Evolutionary conservation across 2,888 invertebrate genomes (phyloP).

Genomic region (Agrotis puta): DNA sequence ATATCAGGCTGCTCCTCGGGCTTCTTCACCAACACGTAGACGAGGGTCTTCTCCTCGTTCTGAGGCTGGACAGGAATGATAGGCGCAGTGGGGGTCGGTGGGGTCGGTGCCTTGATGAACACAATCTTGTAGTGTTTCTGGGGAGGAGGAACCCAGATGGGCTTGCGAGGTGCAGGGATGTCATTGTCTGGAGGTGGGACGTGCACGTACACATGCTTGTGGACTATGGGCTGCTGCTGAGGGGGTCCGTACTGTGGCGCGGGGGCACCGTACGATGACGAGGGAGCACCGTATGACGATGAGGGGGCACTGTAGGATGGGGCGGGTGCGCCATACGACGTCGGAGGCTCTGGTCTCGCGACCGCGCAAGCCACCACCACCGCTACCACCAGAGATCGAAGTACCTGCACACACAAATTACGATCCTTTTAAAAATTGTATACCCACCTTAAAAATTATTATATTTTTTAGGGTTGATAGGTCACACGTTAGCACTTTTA

Average conservation of each 20-base stretch:
- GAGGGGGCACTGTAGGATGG: constrained; percentile 87
- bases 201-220: constrained; percentile 97
- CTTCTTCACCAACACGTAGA: constrained; percentile 97
- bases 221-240: constrained; percentile 94
- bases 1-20: constrained; percentile 96
- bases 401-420: constrained; percentile 84
- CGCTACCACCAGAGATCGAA: constrained; percentile 85
- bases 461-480: constrained; percentile 9
- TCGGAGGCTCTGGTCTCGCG: constrained; percentile 91
- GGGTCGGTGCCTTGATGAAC: constrained; percentile 94
- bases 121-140: constrained; percentile 96
- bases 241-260: constrained; percentile 93
- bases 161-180: constrained; percentile 92
- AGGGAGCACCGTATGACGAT: constrained; percentile 89
- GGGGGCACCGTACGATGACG: constrained; percentile 90
- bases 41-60: constrained; percentile 97
- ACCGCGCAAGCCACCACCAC: constrained; percentile 84
- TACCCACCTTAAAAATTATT: constrained; percentile 5
- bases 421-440: constrained; percentile 24
- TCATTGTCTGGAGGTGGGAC: constrained; percentile 97
- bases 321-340: constrained; percentile 91
- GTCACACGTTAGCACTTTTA: constrained; percentile 61
- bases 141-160: constrained; percentile 90
- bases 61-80: constrained; percentile 94
- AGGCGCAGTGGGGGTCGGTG: constrained; percentile 92